Evolutionary conservation across 1,140 invertebrate species (phyloP).

Genomic region (Xylocopa sonorina): DNA sequence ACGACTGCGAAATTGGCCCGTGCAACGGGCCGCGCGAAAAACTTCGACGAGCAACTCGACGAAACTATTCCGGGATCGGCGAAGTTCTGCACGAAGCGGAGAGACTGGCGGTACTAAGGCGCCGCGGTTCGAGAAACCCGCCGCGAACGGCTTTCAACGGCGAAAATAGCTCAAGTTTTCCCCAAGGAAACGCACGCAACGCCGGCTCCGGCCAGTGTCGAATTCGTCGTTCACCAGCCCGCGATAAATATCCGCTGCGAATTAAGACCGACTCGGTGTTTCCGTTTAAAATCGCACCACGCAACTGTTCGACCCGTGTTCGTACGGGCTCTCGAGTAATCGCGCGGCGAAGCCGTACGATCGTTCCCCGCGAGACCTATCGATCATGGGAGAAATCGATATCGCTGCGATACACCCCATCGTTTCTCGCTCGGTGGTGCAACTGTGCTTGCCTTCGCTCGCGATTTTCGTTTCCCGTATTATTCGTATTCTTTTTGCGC

Average conservation of each 20-base stretch:
- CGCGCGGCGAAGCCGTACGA: slow-evolving; percentile 14
- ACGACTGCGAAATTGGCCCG: background rate
- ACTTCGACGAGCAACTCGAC: slow-evolving; percentile 25
- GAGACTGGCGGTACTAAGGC: slow-evolving; percentile 76
- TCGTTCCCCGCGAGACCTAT: background rate
- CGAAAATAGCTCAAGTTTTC: slow-evolving; percentile 77
- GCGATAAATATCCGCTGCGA: slow-evolving; percentile 10
- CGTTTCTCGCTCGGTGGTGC: background rate
- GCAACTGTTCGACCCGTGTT: background rate
- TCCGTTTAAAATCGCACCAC: background rate
- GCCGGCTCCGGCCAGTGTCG: slow-evolving; percentile 5
- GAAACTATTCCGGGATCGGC: slow-evolving; percentile 75
- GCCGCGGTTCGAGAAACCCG: slow-evolving; percentile 64
- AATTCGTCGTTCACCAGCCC: slow-evolving; percentile 17
- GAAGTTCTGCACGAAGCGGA: slow-evolving; percentile 70
- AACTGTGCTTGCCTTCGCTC: background rate
- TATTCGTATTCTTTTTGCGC: no score
- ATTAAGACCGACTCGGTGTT: background rate
- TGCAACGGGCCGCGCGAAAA: slow-evolving; percentile 16
- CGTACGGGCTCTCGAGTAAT: background rate
- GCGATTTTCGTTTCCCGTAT: no score
- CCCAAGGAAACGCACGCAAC: slow-evolving; percentile 60
- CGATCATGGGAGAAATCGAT: slow-evolving; percentile 6
- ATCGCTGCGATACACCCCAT: background rate
- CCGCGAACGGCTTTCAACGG: slow-evolving; percentile 56